phyloP scores from a whole-genome alignment of 2,113 vertebrate genomes.

The Oceanites oceanicus region DNA sequence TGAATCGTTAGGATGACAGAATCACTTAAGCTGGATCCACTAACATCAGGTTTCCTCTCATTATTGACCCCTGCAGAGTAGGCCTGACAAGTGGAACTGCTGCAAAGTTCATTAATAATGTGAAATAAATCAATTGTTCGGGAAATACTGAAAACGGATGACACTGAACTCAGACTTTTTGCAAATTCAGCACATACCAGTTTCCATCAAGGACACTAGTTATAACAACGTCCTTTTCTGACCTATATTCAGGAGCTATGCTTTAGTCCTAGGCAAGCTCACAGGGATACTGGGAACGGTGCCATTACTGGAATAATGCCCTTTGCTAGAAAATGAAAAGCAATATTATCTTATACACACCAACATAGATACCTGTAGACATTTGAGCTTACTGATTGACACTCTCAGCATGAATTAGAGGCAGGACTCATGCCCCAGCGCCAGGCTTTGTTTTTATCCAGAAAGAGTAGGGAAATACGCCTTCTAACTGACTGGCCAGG shows the following conservation, averaged over 20 bases:
- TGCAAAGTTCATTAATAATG: constrained; percentile 99
- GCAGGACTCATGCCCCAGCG: not conserved
- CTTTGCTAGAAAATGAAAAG: not conserved
- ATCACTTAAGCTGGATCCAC: constrained; percentile 95
- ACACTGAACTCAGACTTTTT: constrained; percentile 72
- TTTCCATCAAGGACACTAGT: constrained; percentile 73
- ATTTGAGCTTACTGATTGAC: not conserved
- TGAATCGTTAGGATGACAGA: constrained; percentile 92
- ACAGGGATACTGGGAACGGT: not conserved
- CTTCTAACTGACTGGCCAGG: not conserved
- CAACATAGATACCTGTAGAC: not conserved
- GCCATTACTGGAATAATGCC: not conserved
- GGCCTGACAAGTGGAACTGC: constrained; percentile 92
- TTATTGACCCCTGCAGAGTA: constrained; percentile 91
- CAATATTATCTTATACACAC: not conserved
- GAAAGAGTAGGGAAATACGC: not conserved
- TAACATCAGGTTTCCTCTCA: constrained; percentile 93
- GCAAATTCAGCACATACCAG: constrained; percentile 77
- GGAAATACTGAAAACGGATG: constrained; percentile 84
- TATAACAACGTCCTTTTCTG: constrained; percentile 58
- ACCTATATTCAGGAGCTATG: constrained; percentile 22
- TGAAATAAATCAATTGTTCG: constrained; percentile 93
- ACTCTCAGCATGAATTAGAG: not conserved
- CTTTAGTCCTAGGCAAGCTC: not conserved
- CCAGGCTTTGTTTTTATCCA: not conserved